Conservation (phyloP, 1,140 invertebrate genomes). For the Diorhabda carinulata region DNA sequence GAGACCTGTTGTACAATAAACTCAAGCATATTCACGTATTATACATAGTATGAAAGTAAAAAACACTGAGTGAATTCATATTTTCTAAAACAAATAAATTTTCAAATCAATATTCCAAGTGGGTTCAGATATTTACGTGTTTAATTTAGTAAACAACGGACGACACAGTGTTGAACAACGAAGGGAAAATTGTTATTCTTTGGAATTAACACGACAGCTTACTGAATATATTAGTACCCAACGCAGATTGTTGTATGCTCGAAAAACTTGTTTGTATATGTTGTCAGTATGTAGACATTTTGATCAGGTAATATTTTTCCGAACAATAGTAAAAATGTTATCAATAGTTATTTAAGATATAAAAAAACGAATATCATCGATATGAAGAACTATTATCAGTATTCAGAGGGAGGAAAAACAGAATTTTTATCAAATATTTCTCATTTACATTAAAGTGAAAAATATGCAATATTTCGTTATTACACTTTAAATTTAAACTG, state of each 20-base stretch:
- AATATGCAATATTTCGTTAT: too few species aligned
- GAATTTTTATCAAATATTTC: too few species aligned
- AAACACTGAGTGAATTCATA: background rate
- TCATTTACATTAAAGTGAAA: too few species aligned
- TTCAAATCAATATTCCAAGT: constrained; percentile 3
- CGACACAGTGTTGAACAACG: background rate
- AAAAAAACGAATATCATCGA: too few species aligned
- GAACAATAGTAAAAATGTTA: too few species aligned
- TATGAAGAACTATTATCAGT: too few species aligned
- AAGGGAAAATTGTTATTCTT: background rate
- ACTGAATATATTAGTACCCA: background rate
- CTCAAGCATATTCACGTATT: too few species aligned
- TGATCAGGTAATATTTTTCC: background rate
- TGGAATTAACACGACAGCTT: constrained; percentile 2
- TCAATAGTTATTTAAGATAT: too few species aligned
- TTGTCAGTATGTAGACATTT: background rate
- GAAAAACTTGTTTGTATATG: background rate
- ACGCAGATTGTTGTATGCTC: background rate
- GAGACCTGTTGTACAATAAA: too few species aligned
- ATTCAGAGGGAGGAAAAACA: too few species aligned
- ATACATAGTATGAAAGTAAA: background rate
- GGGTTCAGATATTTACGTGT: background rate
- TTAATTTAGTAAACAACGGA: background rate
- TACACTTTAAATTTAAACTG: too few species aligned
- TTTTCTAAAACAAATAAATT: constrained; percentile 1